Evolutionary conservation across 2,888 invertebrate species (phyloP), one percentile per base, ranked within the genome.

Genomic region (Agrochola macilenta): DNA sequence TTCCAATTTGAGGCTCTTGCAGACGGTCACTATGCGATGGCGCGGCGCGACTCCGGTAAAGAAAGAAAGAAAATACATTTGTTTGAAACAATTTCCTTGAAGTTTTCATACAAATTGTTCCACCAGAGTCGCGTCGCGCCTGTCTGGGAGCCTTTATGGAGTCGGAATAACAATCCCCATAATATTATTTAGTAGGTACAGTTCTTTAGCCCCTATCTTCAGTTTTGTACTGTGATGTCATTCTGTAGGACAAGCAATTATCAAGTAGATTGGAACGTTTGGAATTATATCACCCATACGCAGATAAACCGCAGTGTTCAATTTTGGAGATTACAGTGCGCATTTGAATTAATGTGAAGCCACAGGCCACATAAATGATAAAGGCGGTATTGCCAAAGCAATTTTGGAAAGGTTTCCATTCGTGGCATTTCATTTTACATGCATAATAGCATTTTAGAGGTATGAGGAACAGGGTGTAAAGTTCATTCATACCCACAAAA

Each of bases 291-390:
- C 52, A 8, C 9, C 5, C 0, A 2, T 9, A 52, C 1, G 46
- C n/a, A n/a, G 58, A 30, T 23, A 12, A 60, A 73, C 43, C 35
- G 49, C 65, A 39, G 17, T 9, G 5, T 39, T 69, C 11, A 77
- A 77, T 77, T 77, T 77, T 43, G n/a, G 4, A 43, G 77, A 76
- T 68, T 52, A 68, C 30, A 66, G 49, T 39, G 11, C n/a, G 30
- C n/a, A 52, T 68, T 76, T 60, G 20, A 30, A 60, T 52, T 52
- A 23, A 60, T 68, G 60, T n/a, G n/a, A 60, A 76, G 14, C 52
- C 77, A 43, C 30, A 43, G 14, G 7, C 49, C 14, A 58, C 49
- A 58, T 65, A 58, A 5, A 23, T 30, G 39, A 52, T 76, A 57
- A 58, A 76, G n/a, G 61, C 20, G 14, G 5, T 54, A 35, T 52